Percentiles rank a stretch among this genome's conserved stretches.
Conservation (phyloP, 1,140 invertebrate genomes). For the Nomia melanderi region DNA sequence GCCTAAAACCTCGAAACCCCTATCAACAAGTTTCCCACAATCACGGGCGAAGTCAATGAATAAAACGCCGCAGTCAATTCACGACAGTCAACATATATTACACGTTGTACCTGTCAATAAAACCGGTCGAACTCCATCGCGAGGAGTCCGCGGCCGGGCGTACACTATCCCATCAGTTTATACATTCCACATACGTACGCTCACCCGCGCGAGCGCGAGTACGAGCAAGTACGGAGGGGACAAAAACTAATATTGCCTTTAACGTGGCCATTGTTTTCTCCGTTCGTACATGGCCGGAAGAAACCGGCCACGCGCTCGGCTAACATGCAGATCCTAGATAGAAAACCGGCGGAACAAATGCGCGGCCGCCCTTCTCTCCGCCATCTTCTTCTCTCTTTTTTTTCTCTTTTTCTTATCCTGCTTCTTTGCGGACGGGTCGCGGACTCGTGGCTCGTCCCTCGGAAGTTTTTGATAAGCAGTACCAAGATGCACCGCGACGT, state of each 20-base stretch:
- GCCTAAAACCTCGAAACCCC: too few relatives aligned
- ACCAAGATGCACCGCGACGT: slow-evolving; percentile 49
- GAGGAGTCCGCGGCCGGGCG: background rate
- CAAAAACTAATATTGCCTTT: slow-evolving; percentile 63
- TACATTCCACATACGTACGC: background rate
- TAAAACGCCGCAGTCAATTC: too few relatives aligned
- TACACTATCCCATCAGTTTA: slow-evolving; percentile 22
- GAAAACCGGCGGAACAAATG: slow-evolving; percentile 51
- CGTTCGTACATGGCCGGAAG: slow-evolving; percentile 47
- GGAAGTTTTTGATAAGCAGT: slow-evolving; percentile 55
- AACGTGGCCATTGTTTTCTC: slow-evolving; percentile 61
- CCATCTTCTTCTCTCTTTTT: too few relatives aligned
- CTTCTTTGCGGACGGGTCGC: background rate
- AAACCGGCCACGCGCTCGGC: slow-evolving; percentile 38
- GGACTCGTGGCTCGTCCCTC: slow-evolving; percentile 15
- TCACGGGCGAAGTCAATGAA: too few relatives aligned
- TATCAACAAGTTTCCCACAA: too few relatives aligned
- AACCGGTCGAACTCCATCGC: slow-evolving; percentile 8
- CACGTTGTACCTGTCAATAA: slow-evolving; percentile 16
- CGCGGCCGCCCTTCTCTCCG: slow-evolving; percentile 10
- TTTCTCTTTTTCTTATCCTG: too few relatives aligned
- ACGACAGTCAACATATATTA: background rate
- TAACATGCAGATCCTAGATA: slow-evolving; percentile 62
- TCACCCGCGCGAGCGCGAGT: too few relatives aligned
- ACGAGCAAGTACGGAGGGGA: background rate